phyloP scores from a whole-genome alignment of 2,797 vertebrate genomes.

The Hylomyscus alleni region DNA sequence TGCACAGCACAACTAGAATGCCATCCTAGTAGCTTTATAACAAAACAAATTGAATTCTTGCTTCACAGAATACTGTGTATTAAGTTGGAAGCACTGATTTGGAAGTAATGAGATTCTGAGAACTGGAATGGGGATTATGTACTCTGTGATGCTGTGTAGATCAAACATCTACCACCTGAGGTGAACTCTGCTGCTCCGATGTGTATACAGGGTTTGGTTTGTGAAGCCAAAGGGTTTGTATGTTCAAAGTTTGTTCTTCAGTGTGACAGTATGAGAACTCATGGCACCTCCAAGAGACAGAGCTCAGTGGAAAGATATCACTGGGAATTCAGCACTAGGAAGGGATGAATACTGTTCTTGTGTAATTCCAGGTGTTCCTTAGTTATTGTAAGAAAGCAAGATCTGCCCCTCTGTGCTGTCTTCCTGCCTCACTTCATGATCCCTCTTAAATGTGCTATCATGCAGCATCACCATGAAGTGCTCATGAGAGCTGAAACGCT shows the following conservation, averaged over 20 bases:
- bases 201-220: not conserved
- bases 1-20: conserved; percentile 1
- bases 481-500: not conserved
- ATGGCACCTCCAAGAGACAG: no score
- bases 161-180: not conserved
- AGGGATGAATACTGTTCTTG: not conserved
- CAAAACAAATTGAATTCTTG: not conserved
- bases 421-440: not conserved
- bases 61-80: not conserved
- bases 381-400: not conserved
- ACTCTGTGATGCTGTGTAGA: not conserved
- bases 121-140: not conserved
- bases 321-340: not conserved
- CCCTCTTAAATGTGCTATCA: not conserved
- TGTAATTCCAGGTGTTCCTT: not conserved
- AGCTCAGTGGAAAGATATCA: not conserved
- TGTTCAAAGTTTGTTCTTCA: not conserved
- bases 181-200: not conserved
- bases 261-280: not conserved
- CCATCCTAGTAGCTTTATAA: not conserved
- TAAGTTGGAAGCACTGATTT: not conserved
- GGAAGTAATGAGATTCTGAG: conserved; percentile 5
- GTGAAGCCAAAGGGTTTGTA: not conserved
- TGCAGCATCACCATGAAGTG: not conserved
- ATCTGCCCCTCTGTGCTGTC: not conserved